These are phyloP conservation scores for Siniperca knerii DNA, from an alignment of 2,113 vertebrate species.

Conservation along the genomic window DNA sequence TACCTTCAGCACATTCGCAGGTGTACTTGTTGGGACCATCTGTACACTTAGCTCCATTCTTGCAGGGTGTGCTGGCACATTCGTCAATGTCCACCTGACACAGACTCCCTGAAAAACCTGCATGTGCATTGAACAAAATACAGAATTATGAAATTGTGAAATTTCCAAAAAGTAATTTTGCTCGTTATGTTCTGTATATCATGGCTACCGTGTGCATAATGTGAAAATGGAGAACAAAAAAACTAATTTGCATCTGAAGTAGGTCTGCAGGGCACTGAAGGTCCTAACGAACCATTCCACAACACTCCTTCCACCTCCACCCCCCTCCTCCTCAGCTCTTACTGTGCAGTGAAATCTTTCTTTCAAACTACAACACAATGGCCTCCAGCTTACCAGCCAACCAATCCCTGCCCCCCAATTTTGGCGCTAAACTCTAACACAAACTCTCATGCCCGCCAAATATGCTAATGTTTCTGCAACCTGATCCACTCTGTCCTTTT, in stretches of 20 bases:
- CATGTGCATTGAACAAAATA: constrained; percentile 14
- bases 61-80: constrained; percentile 96
- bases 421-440: constrained; percentile 80
- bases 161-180: no score
- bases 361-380: constrained; percentile 78
- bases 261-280: constrained; percentile 67
- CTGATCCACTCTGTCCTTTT: constrained; percentile 28
- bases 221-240: constrained; percentile 55
- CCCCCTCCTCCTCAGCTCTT: constrained; percentile 32
- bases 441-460: constrained; percentile 75
- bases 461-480: constrained; percentile 71
- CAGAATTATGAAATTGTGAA: not conserved
- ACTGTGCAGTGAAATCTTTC: constrained; percentile 80
- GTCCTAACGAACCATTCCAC: constrained; percentile 58
- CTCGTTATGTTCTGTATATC: not conserved
- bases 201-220: constrained; percentile 58
- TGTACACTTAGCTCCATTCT: constrained; percentile 93
- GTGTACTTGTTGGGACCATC: constrained; percentile 95
- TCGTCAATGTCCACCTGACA: constrained; percentile 96
- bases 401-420: constrained; percentile 74
- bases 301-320: constrained; percentile 2
- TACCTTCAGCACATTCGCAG: constrained; percentile 96
- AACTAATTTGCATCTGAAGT: constrained; percentile 79
- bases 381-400: constrained; percentile 71
- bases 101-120: constrained; percentile 93